phyloP scores from a whole-genome alignment of 2,888 invertebrate species.

The Cenopis cana region DNA sequence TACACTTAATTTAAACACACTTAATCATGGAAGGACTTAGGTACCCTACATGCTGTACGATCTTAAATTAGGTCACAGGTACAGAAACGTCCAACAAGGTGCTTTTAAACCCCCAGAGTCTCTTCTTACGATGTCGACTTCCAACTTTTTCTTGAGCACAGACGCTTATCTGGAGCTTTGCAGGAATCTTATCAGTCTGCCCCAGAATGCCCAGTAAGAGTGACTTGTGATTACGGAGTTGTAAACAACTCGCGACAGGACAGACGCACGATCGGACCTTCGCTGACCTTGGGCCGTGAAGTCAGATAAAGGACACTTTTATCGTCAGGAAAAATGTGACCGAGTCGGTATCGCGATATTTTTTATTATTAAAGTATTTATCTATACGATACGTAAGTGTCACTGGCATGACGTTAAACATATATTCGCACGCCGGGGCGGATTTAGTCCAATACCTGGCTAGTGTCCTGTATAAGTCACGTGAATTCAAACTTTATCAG shows the following conservation, averaged over 20 bases:
- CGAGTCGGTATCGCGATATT: background rate
- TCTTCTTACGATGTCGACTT: background rate
- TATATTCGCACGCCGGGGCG: background rate
- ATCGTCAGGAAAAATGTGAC: constrained; percentile 3
- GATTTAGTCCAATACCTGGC: no score
- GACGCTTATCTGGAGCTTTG: no score
- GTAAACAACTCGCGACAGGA: constrained; percentile 19
- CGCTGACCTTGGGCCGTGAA: constrained; percentile 9
- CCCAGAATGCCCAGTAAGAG: constrained; percentile 11
- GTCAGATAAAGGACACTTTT: constrained; percentile 14
- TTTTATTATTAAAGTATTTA: background rate
- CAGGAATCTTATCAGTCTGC: background rate
- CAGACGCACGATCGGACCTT: constrained; percentile 21
- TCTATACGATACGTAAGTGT: background rate
- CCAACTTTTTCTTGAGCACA: background rate
- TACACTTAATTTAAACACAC: no score
- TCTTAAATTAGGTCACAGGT: no score
- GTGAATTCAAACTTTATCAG: background rate
- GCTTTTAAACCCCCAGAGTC: background rate
- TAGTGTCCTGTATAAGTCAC: no score
- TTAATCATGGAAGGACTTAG: no score
- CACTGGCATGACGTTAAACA: background rate
- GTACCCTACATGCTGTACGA: no score
- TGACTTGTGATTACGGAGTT: constrained; percentile 22
- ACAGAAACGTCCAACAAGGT: no score